These are phyloP conservation scores for Heliothis peltigera DNA, from an alignment of 2,888 invertebrate species.

Conservation along the genomic window DNA sequence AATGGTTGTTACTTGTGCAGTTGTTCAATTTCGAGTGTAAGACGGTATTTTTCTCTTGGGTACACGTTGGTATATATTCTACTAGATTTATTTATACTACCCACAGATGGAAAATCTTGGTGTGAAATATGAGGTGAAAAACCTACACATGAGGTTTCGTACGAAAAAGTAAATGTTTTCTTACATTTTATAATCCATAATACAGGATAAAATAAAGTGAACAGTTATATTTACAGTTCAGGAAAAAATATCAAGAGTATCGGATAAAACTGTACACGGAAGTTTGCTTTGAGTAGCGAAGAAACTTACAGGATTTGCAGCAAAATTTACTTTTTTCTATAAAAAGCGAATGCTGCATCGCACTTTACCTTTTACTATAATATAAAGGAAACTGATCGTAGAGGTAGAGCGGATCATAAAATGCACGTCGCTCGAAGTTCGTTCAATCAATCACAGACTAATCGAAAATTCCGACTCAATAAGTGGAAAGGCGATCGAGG, in stretches of 20 bases:
- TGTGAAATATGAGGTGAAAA: neutral
- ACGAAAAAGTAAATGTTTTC: neutral
- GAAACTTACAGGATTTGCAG: conserved; percentile 47
- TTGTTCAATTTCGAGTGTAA: conserved; percentile 12
- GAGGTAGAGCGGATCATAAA: conserved; percentile 87
- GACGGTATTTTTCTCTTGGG: neutral
- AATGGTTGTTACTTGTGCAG: neutral
- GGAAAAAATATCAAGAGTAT: conserved; percentile 34
- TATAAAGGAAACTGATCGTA: conserved; percentile 70
- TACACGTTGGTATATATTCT: neutral
- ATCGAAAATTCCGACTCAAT: conserved; percentile 89
- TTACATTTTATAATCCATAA: neutral
- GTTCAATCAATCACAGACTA: conserved; percentile 88
- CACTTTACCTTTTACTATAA: conserved; percentile 69
- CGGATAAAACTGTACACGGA: conserved; percentile 43
- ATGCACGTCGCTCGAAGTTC: conserved; percentile 83
- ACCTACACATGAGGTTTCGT: neutral
- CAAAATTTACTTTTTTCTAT: conserved; percentile 46
- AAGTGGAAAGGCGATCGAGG: conserved; percentile 80
- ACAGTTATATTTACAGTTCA: conserved; percentile 23
- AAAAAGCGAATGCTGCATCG: conserved; percentile 60
- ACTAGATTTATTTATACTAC: neutral
- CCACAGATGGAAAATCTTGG: neutral
- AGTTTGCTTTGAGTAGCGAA: conserved; percentile 35
- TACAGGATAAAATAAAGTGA: conserved; percentile 41